These are phyloP conservation scores for Nomada ruficornis DNA, from an alignment of 2,888 invertebrate species.

Conservation along the genomic window DNA sequence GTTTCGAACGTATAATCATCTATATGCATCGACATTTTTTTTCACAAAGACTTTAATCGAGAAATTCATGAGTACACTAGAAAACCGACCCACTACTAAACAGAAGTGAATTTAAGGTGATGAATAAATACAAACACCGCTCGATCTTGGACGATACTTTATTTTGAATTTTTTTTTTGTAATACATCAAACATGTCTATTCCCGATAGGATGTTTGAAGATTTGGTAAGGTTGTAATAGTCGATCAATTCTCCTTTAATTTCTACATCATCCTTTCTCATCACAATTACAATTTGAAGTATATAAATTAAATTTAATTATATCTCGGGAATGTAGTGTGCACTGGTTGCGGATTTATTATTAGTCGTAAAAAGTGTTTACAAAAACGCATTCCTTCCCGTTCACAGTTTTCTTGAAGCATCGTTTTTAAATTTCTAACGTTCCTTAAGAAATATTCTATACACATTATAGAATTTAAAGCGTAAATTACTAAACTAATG, in stretches of 20 bases:
- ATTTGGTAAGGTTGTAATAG: neutral
- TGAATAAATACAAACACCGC: slow-evolving; percentile 3
- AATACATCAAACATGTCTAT: neutral
- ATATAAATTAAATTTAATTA: slow-evolving; percentile 5
- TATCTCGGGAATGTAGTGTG: slow-evolving; percentile 26
- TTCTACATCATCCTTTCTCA: neutral
- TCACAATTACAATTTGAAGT: neutral
- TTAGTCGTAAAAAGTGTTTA: slow-evolving; percentile 48
- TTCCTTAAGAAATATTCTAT: slow-evolving; percentile 18
- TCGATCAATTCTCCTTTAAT: neutral
- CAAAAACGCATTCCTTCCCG: slow-evolving; percentile 34
- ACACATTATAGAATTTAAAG: neutral
- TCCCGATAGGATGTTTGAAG: neutral
- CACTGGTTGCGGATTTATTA: slow-evolving; percentile 36
- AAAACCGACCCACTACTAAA: neutral
- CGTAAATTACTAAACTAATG: neutral
- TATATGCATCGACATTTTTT: slow-evolving; percentile 40
- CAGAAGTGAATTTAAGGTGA: neutral
- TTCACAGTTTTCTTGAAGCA: slow-evolving; percentile 29
- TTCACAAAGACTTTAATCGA: neutral
- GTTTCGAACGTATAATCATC: slow-evolving; percentile 69
- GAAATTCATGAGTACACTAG: neutral
- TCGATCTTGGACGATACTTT: neutral
- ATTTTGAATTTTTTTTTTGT: slow-evolving; percentile 10
- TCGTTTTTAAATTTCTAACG: slow-evolving; percentile 12